phyloP scores from a whole-genome alignment of 2,113 vertebrate genomes.

The Solea solea region DNA sequence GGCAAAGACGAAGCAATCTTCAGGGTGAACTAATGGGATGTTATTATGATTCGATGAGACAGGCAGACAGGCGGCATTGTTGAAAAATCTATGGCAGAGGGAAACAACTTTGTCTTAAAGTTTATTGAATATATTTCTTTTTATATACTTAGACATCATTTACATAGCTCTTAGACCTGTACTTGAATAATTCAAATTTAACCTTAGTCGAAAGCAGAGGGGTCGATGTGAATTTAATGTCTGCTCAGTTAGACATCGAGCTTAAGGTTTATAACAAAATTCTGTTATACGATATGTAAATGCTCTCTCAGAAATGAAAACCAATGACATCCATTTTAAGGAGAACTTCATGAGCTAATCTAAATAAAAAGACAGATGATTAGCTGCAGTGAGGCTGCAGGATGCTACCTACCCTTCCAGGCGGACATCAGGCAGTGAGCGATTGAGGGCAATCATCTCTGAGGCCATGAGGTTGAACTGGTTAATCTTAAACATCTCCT shows the following conservation, averaged over 20 bases:
- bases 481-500: constrained; percentile 99
- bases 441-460: constrained; percentile 98
- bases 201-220: too few relatives aligned
- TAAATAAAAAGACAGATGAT: constrained; percentile 7
- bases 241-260: too few relatives aligned
- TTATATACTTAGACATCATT: background rate
- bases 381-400: background rate
- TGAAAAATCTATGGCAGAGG: background rate
- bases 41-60: background rate
- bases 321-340: constrained; percentile 11
- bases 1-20: background rate
- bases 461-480: constrained; percentile 99
- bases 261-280: too few relatives aligned
- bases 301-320: background rate
- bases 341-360: background rate
- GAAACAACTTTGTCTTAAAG: background rate
- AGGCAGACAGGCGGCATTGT: background rate
- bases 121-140: background rate
- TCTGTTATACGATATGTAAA: background rate
- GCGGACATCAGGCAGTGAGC: constrained; percentile 94
- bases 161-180: background rate
- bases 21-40: constrained; percentile 1
- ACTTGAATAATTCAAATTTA: too few relatives aligned
- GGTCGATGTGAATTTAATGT: too few relatives aligned
- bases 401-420: constrained; percentile 92